These are phyloP conservation scores for Gymnarchus niloticus DNA, from an alignment of 2,113 vertebrate genomes.

Conservation along the genomic window DNA sequence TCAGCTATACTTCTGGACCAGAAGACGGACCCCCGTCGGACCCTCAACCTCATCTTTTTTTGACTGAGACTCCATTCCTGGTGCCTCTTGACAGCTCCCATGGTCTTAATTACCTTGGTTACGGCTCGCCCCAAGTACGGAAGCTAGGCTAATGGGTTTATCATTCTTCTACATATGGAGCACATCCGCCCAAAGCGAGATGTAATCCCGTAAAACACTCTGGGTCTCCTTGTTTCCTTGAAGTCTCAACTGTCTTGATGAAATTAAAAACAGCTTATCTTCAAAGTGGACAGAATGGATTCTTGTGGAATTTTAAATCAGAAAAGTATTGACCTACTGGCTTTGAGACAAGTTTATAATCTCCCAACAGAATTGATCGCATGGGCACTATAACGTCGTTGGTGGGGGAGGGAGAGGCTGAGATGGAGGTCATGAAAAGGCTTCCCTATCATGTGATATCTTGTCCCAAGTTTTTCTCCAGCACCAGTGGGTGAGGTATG, in stretches of 20 bases:
- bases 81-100: background rate
- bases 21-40: background rate
- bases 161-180: background rate
- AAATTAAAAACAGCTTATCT: slow-evolving; percentile 5
- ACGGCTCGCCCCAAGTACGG: background rate
- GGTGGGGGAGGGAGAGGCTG: background rate
- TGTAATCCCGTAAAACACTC: background rate
- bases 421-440: background rate
- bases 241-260: background rate
- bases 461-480: background rate
- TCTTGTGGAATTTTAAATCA: background rate
- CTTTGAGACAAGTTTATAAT: background rate
- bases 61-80: background rate
- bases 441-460: background rate
- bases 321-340: background rate
- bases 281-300: background rate
- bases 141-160: slow-evolving; percentile 3
- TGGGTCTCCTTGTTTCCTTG: background rate
- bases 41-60: background rate
- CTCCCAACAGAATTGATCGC: background rate
- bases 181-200: background rate
- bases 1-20: background rate
- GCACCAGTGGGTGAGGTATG: background rate
- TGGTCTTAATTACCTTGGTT: slow-evolving; percentile 2
- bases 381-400: background rate